Evolutionary conservation across 1,140 invertebrate species (phyloP).

Genomic region (Hypsibius dujardini): DNA sequence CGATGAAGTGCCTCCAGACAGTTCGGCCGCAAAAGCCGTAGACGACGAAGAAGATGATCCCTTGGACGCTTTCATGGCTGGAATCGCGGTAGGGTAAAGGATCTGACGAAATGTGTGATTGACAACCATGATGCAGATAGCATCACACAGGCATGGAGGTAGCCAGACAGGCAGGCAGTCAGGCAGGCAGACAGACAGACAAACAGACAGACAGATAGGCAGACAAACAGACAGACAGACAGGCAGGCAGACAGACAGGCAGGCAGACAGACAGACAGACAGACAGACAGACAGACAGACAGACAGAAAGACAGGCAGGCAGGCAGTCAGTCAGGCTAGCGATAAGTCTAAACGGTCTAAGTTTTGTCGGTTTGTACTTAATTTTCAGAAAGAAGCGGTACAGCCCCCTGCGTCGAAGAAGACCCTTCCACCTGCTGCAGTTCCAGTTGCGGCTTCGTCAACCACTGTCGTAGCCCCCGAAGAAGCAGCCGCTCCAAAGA

Average conservation of each 20-base stretch:
- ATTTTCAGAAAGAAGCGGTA: conserved; percentile 13
- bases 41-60: conserved; percentile 88
- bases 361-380: background rate
- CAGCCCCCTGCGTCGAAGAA: background rate
- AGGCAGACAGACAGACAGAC: too few relatives aligned
- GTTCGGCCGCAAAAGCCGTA: too few relatives aligned
- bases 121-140: background rate
- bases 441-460: background rate
- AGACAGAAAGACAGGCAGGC: background rate
- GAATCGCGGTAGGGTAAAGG: conserved; percentile 47
- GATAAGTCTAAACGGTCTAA: conserved; percentile 3
- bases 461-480: background rate
- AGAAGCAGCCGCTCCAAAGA: conserved; percentile 26
- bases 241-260: too few relatives aligned
- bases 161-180: too few relatives aligned
- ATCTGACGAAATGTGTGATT: background rate
- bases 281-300: background rate
- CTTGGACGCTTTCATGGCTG: conserved; percentile 92
- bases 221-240: too few relatives aligned
- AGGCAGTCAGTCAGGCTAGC: background rate
- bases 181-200: background rate
- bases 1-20: too few relatives aligned
- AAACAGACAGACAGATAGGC: background rate
- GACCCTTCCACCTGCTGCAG: background rate
- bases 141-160: too few relatives aligned